Conservation (phyloP, 2,888 invertebrate species). For the Microplitis deprimator region DNA sequence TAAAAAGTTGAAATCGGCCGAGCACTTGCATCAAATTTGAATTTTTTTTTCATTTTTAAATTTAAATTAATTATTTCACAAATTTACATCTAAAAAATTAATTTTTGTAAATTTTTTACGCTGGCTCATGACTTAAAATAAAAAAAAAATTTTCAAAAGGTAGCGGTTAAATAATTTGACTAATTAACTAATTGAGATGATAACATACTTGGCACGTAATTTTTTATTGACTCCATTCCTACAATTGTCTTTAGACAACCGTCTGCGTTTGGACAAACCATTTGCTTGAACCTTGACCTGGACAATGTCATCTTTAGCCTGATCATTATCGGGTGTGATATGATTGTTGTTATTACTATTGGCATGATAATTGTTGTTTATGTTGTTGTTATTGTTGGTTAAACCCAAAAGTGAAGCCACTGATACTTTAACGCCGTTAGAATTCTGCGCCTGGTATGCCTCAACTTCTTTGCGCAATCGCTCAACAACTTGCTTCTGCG, state of each 20-base stretch:
- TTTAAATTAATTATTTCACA: no score
- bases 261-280: constrained; percentile 49
- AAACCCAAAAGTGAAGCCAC: constrained; percentile 62
- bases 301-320: constrained; percentile 39
- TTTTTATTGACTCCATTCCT: constrained; percentile 61
- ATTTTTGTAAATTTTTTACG: no score
- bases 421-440: constrained; percentile 63
- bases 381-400: constrained; percentile 64
- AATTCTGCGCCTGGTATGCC: constrained; percentile 71
- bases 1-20: no score
- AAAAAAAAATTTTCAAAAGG: no score
- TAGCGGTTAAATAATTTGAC: no score
- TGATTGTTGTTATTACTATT: constrained; percentile 52
- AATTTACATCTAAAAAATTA: no score
- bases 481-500: constrained; percentile 75
- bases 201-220: constrained; percentile 57
- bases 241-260: constrained; percentile 62
- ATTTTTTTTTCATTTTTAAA: no score
- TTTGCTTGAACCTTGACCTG: constrained; percentile 51
- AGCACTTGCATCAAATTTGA: no score
- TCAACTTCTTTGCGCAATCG: constrained; percentile 75
- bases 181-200: background rate
- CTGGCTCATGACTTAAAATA: no score
- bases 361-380: constrained; percentile 57
- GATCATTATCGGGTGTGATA: constrained; percentile 47